Evolutionary conservation across 1,140 invertebrate species (phyloP).

Genomic region (Galleria mellonella): DNA sequence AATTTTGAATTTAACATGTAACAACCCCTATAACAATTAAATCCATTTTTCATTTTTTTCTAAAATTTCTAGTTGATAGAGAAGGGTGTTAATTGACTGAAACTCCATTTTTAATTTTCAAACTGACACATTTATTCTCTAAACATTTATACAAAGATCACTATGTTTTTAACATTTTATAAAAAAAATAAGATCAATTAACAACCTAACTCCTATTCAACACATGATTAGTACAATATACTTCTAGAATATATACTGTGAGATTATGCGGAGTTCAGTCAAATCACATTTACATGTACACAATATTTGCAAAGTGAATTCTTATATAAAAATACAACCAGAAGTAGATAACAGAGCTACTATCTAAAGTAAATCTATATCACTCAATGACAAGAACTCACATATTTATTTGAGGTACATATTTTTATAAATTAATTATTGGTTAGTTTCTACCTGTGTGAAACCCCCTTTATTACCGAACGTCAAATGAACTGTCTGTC

Average conservation of each 20-base stretch:
- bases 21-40: no score
- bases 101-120: conserved; percentile 67
- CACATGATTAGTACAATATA: conserved; percentile 38
- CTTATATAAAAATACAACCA: conserved; percentile 13
- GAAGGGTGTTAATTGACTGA: conserved; percentile 74
- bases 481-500: conserved; percentile 50
- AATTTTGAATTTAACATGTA: conserved; percentile 8
- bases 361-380: conserved; percentile 39
- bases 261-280: conserved; percentile 62
- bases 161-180: conserved; percentile 60
- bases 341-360: conserved; percentile 14
- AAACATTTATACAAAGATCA: conserved; percentile 67
- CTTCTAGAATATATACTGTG: conserved; percentile 38
- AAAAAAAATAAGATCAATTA: conserved; percentile 64
- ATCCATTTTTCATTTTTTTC: no score
- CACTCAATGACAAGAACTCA: conserved; percentile 57
- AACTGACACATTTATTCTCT: conserved; percentile 68
- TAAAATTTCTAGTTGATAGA: conserved; percentile 46
- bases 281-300: conserved; percentile 38
- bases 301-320: conserved; percentile 24
- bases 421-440: conserved; percentile 38
- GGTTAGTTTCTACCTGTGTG: conserved; percentile 7
- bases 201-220: conserved; percentile 69
- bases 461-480: conserved; percentile 24
- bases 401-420: conserved; percentile 32